Percentiles rank a stretch among this genome's conserved stretches.
Evolutionary conservation across 2,113 vertebrate genomes (phyloP).

Genomic region (Aptenodytes forsteri): DNA sequence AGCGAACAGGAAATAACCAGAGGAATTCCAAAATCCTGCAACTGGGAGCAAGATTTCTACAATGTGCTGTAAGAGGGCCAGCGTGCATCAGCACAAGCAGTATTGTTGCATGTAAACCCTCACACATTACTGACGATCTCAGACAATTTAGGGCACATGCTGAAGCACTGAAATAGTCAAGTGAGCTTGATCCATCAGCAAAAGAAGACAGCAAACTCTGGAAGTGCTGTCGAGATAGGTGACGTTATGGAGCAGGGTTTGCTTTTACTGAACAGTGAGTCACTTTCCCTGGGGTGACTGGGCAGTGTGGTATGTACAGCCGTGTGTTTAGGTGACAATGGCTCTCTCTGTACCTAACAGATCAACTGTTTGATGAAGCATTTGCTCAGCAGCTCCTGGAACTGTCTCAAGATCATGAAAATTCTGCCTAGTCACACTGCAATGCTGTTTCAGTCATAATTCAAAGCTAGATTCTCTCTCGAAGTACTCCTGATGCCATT

Average conservation of each 20-base stretch:
- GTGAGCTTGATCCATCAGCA: background rate
- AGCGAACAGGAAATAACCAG: background rate
- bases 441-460: background rate
- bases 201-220: background rate
- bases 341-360: background rate
- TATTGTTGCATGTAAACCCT: background rate
- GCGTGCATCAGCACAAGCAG: background rate
- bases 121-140: background rate
- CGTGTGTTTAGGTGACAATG: background rate
- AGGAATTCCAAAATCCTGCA: background rate
- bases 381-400: background rate
- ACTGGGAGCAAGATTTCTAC: background rate
- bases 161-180: background rate
- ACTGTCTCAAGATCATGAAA: background rate
- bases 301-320: background rate
- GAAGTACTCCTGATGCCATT: conserved; percentile 19
- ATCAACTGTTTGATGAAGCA: background rate
- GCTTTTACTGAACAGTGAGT: background rate
- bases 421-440: background rate
- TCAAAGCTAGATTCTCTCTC: conserved; percentile 14
- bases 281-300: background rate
- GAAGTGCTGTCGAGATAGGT: background rate
- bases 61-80: background rate
- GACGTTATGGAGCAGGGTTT: background rate
- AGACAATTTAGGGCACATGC: background rate